phyloP scores from a whole-genome alignment of 1,140 invertebrate genomes.

The Cherax quadricarinatus region DNA sequence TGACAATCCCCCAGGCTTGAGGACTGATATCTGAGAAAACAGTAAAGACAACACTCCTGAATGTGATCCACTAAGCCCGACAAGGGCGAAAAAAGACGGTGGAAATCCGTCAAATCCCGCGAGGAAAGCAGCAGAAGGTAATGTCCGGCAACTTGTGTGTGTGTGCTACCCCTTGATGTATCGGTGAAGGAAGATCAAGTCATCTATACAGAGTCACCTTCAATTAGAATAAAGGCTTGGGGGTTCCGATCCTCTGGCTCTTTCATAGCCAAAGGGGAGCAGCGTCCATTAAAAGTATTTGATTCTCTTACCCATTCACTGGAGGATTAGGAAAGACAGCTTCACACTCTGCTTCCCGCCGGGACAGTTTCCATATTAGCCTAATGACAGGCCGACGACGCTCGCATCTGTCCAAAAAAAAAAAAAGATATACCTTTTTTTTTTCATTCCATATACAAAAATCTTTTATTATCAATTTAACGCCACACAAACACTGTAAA shows the following conservation, averaged over 20 bases:
- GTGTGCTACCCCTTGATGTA: conserved; percentile 27
- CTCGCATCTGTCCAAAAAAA: conserved; percentile 14
- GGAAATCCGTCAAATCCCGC: neutral
- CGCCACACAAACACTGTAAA: conserved; percentile 6
- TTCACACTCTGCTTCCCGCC: conserved; percentile 32
- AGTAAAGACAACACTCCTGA: neutral
- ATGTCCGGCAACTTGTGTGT: conserved; percentile 27
- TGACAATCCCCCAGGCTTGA: neutral
- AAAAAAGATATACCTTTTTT: neutral
- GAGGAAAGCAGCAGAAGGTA: neutral
- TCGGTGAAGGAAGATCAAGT: conserved; percentile 61
- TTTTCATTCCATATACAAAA: neutral
- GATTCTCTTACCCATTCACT: conserved; percentile 69
- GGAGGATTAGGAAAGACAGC: conserved; percentile 50
- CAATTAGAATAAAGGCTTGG: conserved; percentile 71
- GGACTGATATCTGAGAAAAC: neutral
- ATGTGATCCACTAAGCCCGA: no score
- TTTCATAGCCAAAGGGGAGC: conserved; percentile 66
- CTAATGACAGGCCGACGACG: conserved; percentile 12
- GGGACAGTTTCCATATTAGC: conserved; percentile 38
- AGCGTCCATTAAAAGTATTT: conserved; percentile 69
- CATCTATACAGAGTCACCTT: conserved; percentile 68
- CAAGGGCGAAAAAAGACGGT: neutral
- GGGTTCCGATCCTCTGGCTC: conserved; percentile 59
- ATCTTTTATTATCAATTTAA: neutral